These are phyloP conservation scores for Oscheius sp. DNA, from an alignment of 2,888 invertebrate genomes.

Conservation along the genomic window DNA sequence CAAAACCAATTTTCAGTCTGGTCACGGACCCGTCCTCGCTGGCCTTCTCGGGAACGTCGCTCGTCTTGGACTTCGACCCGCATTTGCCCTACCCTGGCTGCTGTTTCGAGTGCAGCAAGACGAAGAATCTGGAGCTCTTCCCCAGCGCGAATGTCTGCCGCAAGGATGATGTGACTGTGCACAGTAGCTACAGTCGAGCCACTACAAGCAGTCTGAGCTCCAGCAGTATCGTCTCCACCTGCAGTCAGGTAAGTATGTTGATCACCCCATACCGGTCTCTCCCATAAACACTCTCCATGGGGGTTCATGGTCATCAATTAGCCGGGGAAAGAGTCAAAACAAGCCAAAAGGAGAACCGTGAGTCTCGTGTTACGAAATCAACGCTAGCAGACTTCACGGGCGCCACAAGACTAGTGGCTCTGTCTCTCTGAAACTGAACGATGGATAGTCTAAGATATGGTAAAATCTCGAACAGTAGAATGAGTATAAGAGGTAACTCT, in stretches of 20 bases:
- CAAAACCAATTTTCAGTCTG: background rate
- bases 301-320: background rate
- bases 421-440: too few species aligned
- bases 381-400: too few species aligned
- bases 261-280: background rate
- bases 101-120: slow-evolving; percentile 9
- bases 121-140: background rate
- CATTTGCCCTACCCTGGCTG: slow-evolving; percentile 14
- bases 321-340: background rate
- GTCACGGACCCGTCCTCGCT: background rate
- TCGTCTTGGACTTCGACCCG: background rate
- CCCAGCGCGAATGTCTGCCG: background rate
- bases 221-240: background rate
- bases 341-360: background rate
- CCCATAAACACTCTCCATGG: background rate
- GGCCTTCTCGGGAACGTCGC: background rate
- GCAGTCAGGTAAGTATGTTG: too few species aligned
- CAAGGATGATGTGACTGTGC: background rate
- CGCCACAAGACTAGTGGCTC: too few species aligned
- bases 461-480: too few species aligned
- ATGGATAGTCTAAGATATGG: too few species aligned
- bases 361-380: background rate
- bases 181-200: background rate
- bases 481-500: too few species aligned
- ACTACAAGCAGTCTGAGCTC: background rate